Conservation (phyloP, 1,140 invertebrate species). For the Neotoxoptera formosana region DNA sequence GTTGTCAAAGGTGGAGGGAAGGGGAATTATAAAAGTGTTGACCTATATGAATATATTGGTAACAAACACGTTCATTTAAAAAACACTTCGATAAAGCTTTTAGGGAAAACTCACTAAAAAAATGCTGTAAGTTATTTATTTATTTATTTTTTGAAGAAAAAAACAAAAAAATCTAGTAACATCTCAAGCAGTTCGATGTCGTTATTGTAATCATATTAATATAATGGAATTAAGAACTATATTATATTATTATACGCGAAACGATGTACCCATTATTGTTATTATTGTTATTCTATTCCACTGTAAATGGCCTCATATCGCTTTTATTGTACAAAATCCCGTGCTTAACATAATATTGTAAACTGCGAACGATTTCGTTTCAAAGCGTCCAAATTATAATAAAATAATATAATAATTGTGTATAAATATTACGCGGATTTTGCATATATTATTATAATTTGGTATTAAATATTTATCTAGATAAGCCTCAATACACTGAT, state of each 20-base stretch:
- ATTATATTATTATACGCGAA: background rate
- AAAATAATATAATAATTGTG: constrained; percentile 9
- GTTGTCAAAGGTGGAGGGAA: background rate
- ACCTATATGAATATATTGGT: background rate
- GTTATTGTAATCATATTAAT: background rate
- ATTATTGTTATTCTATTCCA: background rate
- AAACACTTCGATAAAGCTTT: background rate
- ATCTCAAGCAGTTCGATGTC: background rate
- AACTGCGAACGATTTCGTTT: background rate
- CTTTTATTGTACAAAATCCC: background rate
- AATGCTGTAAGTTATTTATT: background rate
- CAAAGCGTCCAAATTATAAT: background rate
- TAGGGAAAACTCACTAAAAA: background rate
- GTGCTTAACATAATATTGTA: background rate
- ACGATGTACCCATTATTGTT: background rate
- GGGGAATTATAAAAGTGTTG: background rate
- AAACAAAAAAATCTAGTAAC: background rate
- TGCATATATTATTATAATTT: no score
- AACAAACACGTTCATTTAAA: background rate
- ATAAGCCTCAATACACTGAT: no score
- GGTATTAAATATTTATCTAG: no score
- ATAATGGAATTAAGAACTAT: background rate
- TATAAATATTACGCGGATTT: background rate
- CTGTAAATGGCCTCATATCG: background rate
- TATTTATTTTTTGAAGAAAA: background rate